phyloP scores from a whole-genome alignment of 2,113 vertebrate species.

The pig (Sus scrofa) region DNA sequence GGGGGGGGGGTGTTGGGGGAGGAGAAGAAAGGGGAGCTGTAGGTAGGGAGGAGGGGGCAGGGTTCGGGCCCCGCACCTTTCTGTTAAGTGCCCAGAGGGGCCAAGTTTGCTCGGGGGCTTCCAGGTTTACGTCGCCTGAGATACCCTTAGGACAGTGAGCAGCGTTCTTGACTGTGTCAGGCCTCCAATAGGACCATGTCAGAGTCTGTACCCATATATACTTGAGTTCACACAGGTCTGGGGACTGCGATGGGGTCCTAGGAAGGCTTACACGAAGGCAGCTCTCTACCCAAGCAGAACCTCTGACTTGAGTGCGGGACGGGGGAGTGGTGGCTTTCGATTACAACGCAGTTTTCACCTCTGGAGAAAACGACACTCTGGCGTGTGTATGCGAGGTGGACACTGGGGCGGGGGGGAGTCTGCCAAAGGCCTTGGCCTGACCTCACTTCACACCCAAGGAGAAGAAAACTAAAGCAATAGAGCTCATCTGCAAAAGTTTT shows the following conservation, averaged over 20 bases:
- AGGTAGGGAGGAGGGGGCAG: background rate
- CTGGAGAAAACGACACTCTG: background rate
- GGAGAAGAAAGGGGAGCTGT: background rate
- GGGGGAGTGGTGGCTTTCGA: background rate
- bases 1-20: too few species aligned
- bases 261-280: background rate
- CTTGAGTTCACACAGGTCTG: background rate
- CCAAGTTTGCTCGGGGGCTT: background rate
- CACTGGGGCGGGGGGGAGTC: background rate
- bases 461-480: background rate
- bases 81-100: background rate
- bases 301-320: background rate
- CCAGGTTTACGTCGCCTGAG: background rate
- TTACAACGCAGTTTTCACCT: background rate
- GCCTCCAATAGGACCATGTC: background rate
- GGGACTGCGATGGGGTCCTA: background rate
- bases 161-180: background rate
- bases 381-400: background rate
- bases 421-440: constrained; percentile 23
- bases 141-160: background rate
- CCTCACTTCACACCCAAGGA: background rate
- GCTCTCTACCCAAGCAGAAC: background rate
- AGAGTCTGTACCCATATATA: background rate
- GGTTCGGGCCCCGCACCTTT: background rate
- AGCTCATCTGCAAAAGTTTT: background rate